Conservation (phyloP, 1,140 invertebrate genomes). For the Lucilia sericata region DNA sequence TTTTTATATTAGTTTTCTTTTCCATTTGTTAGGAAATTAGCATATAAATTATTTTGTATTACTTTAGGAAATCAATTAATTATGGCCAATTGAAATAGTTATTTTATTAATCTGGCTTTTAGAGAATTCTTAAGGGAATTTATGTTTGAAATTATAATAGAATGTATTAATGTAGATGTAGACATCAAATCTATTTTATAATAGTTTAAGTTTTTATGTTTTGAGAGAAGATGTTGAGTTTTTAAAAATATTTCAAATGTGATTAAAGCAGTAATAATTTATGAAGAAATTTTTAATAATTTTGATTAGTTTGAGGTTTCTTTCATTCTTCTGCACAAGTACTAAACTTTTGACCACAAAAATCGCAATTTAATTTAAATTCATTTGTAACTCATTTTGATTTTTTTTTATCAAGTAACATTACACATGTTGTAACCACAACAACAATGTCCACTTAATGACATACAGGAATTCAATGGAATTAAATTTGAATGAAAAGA, state of each 20-base stretch:
- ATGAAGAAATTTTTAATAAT: background rate
- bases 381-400: too few species aligned
- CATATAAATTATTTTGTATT: conserved; percentile 1
- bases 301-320: too few species aligned
- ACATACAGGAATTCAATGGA: too few species aligned
- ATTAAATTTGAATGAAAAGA: too few species aligned
- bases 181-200: background rate
- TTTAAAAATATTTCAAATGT: too few species aligned
- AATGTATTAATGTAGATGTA: background rate
- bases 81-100: conserved; percentile 1
- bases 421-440: too few species aligned
- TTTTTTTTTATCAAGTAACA: too few species aligned
- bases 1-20: background rate
- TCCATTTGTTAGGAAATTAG: background rate
- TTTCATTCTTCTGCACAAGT: too few species aligned
- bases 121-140: background rate
- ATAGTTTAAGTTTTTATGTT: background rate
- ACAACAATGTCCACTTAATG: too few species aligned
- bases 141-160: background rate
- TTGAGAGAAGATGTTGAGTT: too few species aligned
- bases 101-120: background rate
- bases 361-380: too few species aligned
- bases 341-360: too few species aligned
- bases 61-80: conserved; percentile 17
- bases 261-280: background rate